phyloP scores from a whole-genome alignment of 2,113 vertebrate genomes.

The Sturnira hondurensis region DNA sequence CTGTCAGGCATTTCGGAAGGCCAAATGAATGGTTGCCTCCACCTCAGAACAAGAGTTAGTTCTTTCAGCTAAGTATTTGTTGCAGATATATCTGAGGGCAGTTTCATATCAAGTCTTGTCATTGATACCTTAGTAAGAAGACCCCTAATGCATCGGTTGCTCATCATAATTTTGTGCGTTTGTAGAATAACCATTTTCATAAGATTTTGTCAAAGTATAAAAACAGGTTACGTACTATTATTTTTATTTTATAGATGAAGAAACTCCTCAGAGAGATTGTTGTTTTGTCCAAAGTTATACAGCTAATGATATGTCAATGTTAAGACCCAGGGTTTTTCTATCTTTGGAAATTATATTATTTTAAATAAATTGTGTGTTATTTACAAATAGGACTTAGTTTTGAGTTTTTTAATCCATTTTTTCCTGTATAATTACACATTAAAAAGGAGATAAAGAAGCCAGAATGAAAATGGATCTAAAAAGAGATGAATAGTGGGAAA shows the following conservation, averaged over 20 bases:
- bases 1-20: not conserved
- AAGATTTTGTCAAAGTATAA: not conserved
- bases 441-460: not conserved
- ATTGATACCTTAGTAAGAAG: not conserved
- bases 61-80: not conserved
- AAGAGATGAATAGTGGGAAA: not conserved
- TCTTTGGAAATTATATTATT: not conserved
- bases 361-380: constrained; percentile 1
- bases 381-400: not conserved
- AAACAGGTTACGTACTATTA: not conserved
- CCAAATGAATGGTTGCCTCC: not conserved
- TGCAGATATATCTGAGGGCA: not conserved
- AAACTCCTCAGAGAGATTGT: not conserved
- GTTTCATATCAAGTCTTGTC: not conserved
- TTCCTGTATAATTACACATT: not conserved
- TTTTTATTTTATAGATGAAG: constrained; percentile 5
- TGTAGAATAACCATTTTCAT: not conserved
- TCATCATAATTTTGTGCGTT: not conserved
- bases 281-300: not conserved
- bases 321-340: not conserved
- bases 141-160: not conserved
- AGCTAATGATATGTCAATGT: constrained; percentile 3
- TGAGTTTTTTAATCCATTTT: not conserved
- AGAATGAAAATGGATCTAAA: not conserved
- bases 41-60: not conserved